Evolutionary conservation across 2,113 vertebrate species (phyloP).

Genomic region (Bucco capensis): DNA sequence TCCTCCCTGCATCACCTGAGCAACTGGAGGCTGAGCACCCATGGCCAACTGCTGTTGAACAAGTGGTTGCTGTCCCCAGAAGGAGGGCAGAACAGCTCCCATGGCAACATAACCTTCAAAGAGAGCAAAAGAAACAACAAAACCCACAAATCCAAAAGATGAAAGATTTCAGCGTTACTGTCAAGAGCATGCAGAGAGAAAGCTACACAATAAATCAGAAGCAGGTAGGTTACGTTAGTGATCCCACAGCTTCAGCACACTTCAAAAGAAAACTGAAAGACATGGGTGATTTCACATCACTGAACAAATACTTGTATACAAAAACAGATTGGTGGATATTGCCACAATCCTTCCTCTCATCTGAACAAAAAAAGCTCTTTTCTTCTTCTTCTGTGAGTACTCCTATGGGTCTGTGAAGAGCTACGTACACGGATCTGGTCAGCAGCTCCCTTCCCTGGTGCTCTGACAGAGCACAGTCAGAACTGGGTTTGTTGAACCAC

Average conservation of each 20-base stretch:
- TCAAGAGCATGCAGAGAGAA: background rate
- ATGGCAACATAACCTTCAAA: conserved; percentile 94
- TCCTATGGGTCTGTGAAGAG: background rate
- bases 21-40: conserved; percentile 78
- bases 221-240: background rate
- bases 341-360: background rate
- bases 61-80: conserved; percentile 96
- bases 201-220: background rate
- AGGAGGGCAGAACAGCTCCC: conserved; percentile 93
- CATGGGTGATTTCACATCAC: background rate
- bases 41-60: conserved; percentile 91
- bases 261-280: background rate
- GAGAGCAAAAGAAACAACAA: background rate
- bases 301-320: background rate
- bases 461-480: background rate
- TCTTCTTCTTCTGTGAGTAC: background rate
- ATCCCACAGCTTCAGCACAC: background rate
- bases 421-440: too few relatives aligned
- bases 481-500: background rate
- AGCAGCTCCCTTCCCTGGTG: background rate
- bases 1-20: conserved; percentile 95
- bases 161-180: background rate
- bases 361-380: background rate
- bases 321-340: background rate
- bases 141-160: fast-evolving